These are phyloP conservation scores for Eilema depressum DNA, from an alignment of 2,888 invertebrate genomes.

Conservation along the genomic window DNA sequence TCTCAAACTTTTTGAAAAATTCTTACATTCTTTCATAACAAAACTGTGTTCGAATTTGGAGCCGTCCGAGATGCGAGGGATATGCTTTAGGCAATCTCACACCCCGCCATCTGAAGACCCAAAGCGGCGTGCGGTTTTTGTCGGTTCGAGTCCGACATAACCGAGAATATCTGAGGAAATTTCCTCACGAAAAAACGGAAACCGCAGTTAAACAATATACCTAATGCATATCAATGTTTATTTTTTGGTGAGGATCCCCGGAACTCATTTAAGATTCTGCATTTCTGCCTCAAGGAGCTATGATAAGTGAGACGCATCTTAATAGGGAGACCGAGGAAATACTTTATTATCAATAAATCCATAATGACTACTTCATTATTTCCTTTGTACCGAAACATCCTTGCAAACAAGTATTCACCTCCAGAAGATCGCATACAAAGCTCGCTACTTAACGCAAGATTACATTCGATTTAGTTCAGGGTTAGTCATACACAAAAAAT, in stretches of 20 bases:
- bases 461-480: conserved; percentile 63
- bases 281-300: background rate
- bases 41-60: background rate
- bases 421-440: conserved; percentile 20
- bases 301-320: background rate
- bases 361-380: background rate
- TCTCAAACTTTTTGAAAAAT: background rate
- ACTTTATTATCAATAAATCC: background rate
- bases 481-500: conserved; percentile 61
- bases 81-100: too few relatives aligned
- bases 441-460: conserved; percentile 16
- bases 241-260: background rate
- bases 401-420: conserved; percentile 7
- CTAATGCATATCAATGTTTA: background rate
- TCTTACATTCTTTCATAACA: background rate
- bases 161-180: too few relatives aligned
- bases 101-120: too few relatives aligned
- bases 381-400: background rate
- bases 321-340: background rate
- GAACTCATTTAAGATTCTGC: background rate
- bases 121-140: too few relatives aligned
- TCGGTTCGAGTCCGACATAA: too few relatives aligned
- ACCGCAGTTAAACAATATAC: background rate
- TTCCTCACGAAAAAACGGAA: background rate
- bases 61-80: background rate